phyloP scores from a whole-genome alignment of 2,888 invertebrate species.

The Philopedon plagiatum region DNA sequence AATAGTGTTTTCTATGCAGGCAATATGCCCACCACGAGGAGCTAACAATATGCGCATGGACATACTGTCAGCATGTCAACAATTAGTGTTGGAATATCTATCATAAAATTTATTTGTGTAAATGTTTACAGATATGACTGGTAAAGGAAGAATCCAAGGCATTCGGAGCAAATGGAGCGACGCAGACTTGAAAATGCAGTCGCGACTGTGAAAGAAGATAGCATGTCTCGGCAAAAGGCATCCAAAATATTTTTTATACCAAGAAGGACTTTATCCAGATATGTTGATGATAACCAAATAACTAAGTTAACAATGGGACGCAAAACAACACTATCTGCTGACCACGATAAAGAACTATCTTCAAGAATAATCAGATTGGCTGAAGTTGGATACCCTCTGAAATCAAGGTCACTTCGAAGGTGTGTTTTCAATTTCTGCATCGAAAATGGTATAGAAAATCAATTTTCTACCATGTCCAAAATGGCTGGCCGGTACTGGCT shows the following conservation, averaged over 20 bases:
- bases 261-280: conserved; percentile 13
- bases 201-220: conserved; percentile 25
- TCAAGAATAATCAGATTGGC: conserved; percentile 44
- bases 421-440: conserved; percentile 15
- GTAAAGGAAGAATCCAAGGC: conserved; percentile 32
- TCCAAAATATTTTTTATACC: conserved; percentile 34
- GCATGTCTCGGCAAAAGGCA: conserved; percentile 22
- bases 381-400: conserved; percentile 42
- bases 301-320: conserved; percentile 14
- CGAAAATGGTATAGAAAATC: not conserved
- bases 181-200: conserved; percentile 37
- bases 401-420: conserved; percentile 30
- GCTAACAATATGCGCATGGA: not conserved
- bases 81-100: no score
- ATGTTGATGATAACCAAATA: not conserved
- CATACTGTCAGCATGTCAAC: not conserved
- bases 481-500: conserved; percentile 41
- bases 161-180: conserved; percentile 31
- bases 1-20: not conserved
- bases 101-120: not conserved
- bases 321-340: conserved; percentile 25
- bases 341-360: conserved; percentile 36
- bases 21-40: not conserved
- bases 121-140: not conserved
- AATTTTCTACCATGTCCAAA: conserved; percentile 4